Conservation (phyloP, 2,888 invertebrate genomes). For the Poecilobothrus nobilitatus region DNA sequence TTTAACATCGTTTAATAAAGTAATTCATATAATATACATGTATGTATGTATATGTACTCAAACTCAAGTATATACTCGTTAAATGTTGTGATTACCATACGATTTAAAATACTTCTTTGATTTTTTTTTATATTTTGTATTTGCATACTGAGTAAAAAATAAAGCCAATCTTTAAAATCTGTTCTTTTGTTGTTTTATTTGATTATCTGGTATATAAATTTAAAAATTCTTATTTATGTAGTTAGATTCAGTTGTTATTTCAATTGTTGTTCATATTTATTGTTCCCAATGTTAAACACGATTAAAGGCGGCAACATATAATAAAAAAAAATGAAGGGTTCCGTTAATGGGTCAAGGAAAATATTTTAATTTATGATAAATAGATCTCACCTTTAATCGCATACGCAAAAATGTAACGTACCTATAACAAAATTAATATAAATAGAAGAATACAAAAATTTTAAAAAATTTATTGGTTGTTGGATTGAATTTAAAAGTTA, state of each 20-base stretch:
- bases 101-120: too few species aligned
- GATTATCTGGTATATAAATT: background rate
- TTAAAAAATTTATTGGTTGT: background rate
- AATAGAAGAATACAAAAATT: background rate
- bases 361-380: background rate
- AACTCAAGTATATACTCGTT: too few species aligned
- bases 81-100: too few species aligned
- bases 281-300: background rate
- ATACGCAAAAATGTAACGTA: too few species aligned
- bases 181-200: background rate
- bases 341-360: background rate
- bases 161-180: background rate
- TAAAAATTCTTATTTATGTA: background rate
- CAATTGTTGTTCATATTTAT: background rate
- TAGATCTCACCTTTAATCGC: background rate
- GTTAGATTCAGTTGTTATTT: background rate
- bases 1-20: background rate
- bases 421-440: background rate
- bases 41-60: background rate
- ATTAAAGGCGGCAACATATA: too few species aligned
- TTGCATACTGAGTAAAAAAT: too few species aligned
- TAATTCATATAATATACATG: background rate
- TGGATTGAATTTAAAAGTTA: too few species aligned
- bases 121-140: too few species aligned
- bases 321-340: background rate